Evolutionary conservation across 2,797 vertebrate genomes (phyloP).

Genomic region (Gallinago nigripennis): DNA sequence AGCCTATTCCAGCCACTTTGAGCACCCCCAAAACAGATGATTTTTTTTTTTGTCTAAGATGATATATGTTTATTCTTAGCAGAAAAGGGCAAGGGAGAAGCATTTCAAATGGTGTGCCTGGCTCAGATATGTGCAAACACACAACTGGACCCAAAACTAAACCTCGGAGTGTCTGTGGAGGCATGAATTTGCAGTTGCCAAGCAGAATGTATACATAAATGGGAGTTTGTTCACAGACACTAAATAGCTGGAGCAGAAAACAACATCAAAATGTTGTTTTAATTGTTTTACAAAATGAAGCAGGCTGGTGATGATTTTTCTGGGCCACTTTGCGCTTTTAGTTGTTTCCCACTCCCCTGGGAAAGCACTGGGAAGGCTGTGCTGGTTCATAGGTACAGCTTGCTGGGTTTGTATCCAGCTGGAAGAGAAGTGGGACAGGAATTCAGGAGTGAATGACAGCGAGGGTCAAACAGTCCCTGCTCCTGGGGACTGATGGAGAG

Average conservation of each 20-base stretch:
- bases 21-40: background rate
- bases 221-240: background rate
- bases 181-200: background rate
- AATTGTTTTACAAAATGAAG: background rate
- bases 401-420: background rate
- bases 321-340: background rate
- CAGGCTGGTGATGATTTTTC: background rate
- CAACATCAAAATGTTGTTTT: background rate
- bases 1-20: background rate
- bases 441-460: background rate
- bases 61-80: background rate
- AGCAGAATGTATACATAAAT: fast-evolving
- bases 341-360: background rate
- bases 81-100: background rate
- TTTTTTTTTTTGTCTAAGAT: background rate
- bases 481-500: background rate
- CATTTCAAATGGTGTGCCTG: background rate
- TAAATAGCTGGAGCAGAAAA: background rate
- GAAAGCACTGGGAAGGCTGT: background rate
- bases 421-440: background rate
- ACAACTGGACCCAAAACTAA: background rate
- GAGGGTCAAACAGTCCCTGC: background rate
- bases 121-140: background rate
- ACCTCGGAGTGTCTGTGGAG: background rate
- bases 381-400: background rate